Base-by-base conservation (phyloP, 2,797 vertebrate genomes). In the Hydrophis major region DNA sequence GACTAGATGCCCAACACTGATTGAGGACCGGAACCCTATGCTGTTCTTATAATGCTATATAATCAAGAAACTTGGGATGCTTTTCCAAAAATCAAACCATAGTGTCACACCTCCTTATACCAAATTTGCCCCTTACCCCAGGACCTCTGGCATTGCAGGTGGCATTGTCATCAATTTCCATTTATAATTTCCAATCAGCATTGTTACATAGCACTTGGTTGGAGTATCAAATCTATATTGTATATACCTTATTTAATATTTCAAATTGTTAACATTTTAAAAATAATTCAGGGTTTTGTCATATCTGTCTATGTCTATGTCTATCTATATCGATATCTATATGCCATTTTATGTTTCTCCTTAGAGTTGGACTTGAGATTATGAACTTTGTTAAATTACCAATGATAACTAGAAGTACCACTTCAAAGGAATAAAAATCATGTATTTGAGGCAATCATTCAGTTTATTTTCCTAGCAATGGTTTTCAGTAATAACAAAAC, bases 401-500 rank as follows among this genome's bases (percentile, higher is more conserved):
- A 78, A 78, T 78, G 28, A 93, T 60, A 88, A 86, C 55, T 14
- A 61, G 47, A n/a, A 88, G 57, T 88, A 61, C 37, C 2, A 6
- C 66, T 89, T n/a, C 47, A 91, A 53, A 93, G 55, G 59, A 59
- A 93, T 91, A 42, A 93, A 87, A 87, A 59, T 57, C 22, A 91
- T 91, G 61, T 59, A 83, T 61, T 91, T 1, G 8, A 42, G 47
- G 13, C 32, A 87, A 47, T 90, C 86, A 56, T 91, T 83, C 20
- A 89, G 28, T 25, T 93, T 86, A 27, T 60, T 69, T 93, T 53
- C 86, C 60, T 92, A 92, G 42, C 57, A 92, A 89, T 28, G 83
- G 8, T 83, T 61, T 83, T 86, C 83, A 88, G 94, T 90, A 87
- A 87, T 55, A 92, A 89, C 42, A 90, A 90, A 90, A 87, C 69